These are phyloP conservation scores for Galerucella pusilla DNA, from an alignment of 2,888 invertebrate species.

Conservation along the genomic window DNA sequence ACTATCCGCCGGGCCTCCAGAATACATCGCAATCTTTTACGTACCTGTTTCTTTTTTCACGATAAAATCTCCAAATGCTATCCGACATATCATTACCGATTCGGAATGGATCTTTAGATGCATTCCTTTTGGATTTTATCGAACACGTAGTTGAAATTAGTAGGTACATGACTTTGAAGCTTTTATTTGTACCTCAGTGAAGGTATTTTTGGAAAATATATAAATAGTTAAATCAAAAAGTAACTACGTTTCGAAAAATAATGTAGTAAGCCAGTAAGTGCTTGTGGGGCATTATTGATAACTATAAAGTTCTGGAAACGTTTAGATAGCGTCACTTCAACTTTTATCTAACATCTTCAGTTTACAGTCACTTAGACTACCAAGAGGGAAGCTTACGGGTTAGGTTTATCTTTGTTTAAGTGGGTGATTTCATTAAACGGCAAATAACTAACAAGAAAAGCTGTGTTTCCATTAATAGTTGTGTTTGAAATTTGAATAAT, in stretches of 20 bases:
- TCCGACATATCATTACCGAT: constrained; percentile 50
- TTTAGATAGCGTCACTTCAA: not conserved
- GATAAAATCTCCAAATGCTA: constrained; percentile 50
- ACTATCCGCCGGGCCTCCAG: constrained; percentile 6
- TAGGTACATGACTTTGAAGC: constrained; percentile 4
- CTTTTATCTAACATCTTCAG: not conserved
- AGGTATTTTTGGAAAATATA: not conserved
- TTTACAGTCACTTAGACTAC: constrained; percentile 1
- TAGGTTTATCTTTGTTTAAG: constrained; percentile 1
- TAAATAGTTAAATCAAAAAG: not conserved
- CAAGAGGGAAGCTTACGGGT: not conserved
- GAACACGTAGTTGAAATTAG: constrained; percentile 24
- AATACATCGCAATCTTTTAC: constrained; percentile 20
- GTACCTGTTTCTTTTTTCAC: constrained; percentile 44
- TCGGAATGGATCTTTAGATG: constrained; percentile 36
- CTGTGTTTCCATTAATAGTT: not conserved
- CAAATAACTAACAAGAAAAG: not conserved
- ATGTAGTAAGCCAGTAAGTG: not conserved
- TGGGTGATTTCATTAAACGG: not conserved
- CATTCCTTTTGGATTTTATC: constrained; percentile 29
- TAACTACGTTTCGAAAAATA: not conserved
- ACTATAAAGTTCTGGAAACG: not conserved
- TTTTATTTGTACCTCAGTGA: not conserved
- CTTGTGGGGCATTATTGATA: not conserved
- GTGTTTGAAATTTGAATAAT: too few species aligned